Percentiles rank a stretch among this genome's conserved stretches.
These are phyloP conservation scores for Stomorhina lunata DNA, from an alignment of 2,888 invertebrate species.

Conservation along the genomic window DNA sequence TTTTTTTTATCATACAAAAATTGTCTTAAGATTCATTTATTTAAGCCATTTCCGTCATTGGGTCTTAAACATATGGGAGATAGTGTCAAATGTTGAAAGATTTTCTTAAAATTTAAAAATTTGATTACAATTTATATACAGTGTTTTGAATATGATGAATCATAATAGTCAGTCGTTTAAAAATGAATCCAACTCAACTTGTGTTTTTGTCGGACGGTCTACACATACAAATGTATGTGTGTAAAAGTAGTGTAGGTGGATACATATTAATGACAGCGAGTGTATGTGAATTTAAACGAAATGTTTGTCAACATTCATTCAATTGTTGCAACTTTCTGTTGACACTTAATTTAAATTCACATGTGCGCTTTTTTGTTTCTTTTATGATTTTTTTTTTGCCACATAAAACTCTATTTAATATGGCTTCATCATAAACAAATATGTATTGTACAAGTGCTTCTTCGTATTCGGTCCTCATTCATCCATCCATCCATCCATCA, in stretches of 20 bases:
- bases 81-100: too few species aligned
- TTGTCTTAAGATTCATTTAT: too few species aligned
- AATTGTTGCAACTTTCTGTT: constrained; percentile 31
- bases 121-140: too few species aligned
- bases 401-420: constrained; percentile 40
- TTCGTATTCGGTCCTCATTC: constrained; percentile 26
- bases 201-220: too few species aligned
- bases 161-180: too few species aligned
- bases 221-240: too few species aligned
- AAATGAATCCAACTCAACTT: too few species aligned
- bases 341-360: constrained; percentile 12
- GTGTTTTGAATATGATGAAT: too few species aligned
- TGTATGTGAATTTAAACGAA: neutral
- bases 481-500: constrained; percentile 15
- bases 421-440: constrained; percentile 55
- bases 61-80: too few species aligned
- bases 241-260: neutral
- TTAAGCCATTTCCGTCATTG: too few species aligned
- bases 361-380: neutral
- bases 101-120: too few species aligned
- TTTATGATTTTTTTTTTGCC: neutral
- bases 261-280: neutral
- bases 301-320: neutral
- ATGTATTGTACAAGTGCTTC: constrained; percentile 26
- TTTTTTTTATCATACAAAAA: too few species aligned